Evolutionary conservation across 2,113 vertebrate species (phyloP), one percentile per base, ranked within the genome.

Genomic region (Sinocyclocheilus grahami): DNA sequence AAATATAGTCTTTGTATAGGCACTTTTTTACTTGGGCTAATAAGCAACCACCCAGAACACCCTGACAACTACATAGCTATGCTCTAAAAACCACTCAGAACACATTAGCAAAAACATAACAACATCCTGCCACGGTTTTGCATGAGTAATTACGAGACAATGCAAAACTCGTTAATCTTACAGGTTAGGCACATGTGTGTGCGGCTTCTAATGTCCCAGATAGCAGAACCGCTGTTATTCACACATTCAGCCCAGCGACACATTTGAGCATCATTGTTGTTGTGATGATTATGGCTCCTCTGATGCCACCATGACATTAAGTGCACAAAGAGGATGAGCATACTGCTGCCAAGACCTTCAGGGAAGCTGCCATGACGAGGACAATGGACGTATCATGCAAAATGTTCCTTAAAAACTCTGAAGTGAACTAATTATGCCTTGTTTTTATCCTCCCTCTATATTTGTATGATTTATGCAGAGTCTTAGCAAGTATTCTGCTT

Each of bases 401-500:
- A 88, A 87, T 88, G 87, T 89, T 92, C 86, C 85, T 88, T 91
- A 91, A 94, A 93, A 91, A 93, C 90, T 71, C 90, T 92, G 88
- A 83, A 92, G 92, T 85, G 74, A 93, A 90, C 91, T 92, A 93
- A 94, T 94, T 93, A 93, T 86, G 82, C 90, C 86, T 81, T 89
- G 90, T 30, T 93, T 92, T 94, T 91, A 91, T 90, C 89, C 42
- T 90, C 87, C 89, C 16, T 67, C 86, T 83, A 82, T 83, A 62
- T 85, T 72, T 82, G 86, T 90, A 95, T 94, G 91, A 94, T 94
- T 95, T 94, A 94, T 95, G 95, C 93, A 95, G 94, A 89, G 83
- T 90, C 89, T 83, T 18, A 51, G 69, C 89, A 24, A 87, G 87
- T 90, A 88, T 69, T 87, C 87, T 90, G 74, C 37, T 78, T 10